Evolutionary conservation across 2,113 vertebrate species (phyloP), one percentile per base, ranked within the genome.

Genomic region (Myxocyprinus asiaticus): DNA sequence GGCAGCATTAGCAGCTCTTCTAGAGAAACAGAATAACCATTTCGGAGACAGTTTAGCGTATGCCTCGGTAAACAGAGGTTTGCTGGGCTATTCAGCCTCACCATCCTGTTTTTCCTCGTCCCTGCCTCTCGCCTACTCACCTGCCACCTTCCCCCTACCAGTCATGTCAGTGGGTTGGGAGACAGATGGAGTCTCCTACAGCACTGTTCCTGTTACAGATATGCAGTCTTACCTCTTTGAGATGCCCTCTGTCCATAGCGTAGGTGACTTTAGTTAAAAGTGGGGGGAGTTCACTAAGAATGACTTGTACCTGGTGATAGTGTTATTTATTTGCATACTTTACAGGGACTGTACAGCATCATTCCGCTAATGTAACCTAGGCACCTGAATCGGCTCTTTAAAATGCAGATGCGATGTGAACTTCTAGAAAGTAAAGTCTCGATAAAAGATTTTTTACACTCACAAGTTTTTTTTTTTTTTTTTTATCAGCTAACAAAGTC

Each of bases 231-330:
- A 78, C 67, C 33, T 73, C 70, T 85, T 76, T 74, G 79, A 86
- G 76, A 22, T 80, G 73, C 33, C 80, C 43, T 4, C 44, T 10
- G 5, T 64, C 80, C 75, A 78, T 55, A 86, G 85, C 85, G 90
- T 92, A 90, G 88, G 90, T 91, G 17, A 22, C 14, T 71, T 44
- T 51, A 62, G 15, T 6, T 61, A 33, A 33, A 33, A 33, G 22
- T 33, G 22, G 22, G 81, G 81, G 79, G 44, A 51, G 51, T 72
- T 61, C 4, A 53, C 6, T 9, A 50, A 47, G 42, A 48, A 12
- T 50, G 4, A 50, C 2, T 45, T 66, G n/a, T n/a, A 33, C 22
- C 22, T 33, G 22, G 22, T 33, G 22, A 33, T 33, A 33, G 22
- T 33, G 22, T 33, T 33, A 33, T 33, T 33, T 33, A 33, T 33